Evolutionary conservation across 1,140 invertebrate genomes (phyloP), one percentile per base, ranked within the genome.

Genomic region (Drosophila littoralis): DNA sequence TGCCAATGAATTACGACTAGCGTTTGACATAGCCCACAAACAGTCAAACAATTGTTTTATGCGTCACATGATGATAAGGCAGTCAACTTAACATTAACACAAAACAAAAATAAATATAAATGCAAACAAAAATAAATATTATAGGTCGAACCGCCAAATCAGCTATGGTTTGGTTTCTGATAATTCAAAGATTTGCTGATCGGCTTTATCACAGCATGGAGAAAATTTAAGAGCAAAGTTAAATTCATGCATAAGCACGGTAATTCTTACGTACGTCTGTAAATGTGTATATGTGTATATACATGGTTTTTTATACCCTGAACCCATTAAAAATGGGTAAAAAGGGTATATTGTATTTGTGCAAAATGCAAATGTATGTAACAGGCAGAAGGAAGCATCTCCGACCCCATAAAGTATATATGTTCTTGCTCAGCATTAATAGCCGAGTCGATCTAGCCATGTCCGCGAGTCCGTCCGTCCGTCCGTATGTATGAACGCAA

Each of bases 51-150:
- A 75, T 65, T 64, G 46, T 38, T 48, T 59, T 75, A 75, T 79
- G 77, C 77, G 77, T 79, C 77, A 79, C 77, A 67, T 69, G 63
- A 57, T 70, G 77, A 79, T 75, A 79, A 79, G 43, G 42, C 42
- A 72, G 17, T 7, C 28, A 15, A 15, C 63, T 48, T 33, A 36
- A 33, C 8, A 48, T 36, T 57, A 48, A 48, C 32, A 13, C 28
- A 46, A 38, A 60, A 61, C 43, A 59, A 68, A 33, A 59, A 33
- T 57, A 48, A 57, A 57, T 57, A 48, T 42, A 50, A 58, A 58
- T 50, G 45, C 10, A 59, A 65, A 61, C 43, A 59, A 68, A 33
- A 59, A 33, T 66, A 48, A 66, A 57, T 57, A 59, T 33, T 51
- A 40, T 22, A 51, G 52, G 52, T 32, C 7, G 13, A 46, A 54